These are phyloP conservation scores for Auanema freiburgensis DNA, from an alignment of 2,888 invertebrate species.

Conservation along the genomic window DNA sequence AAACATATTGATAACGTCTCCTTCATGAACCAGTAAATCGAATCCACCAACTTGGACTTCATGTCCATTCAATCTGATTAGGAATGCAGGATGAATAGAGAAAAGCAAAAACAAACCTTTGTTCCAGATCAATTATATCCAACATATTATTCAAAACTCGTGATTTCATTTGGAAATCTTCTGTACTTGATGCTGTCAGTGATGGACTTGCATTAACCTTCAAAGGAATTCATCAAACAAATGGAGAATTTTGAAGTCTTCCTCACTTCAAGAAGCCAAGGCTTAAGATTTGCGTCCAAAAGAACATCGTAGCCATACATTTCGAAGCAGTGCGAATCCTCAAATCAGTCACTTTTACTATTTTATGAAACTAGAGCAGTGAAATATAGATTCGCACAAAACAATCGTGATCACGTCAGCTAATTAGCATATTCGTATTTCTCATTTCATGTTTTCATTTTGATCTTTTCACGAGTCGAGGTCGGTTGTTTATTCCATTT, in stretches of 20 bases:
- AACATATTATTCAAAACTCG: conserved; percentile 71
- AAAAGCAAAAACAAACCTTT: conserved; percentile 51
- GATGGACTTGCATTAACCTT: conserved; percentile 73
- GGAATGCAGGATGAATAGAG: background rate
- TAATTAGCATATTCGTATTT: background rate
- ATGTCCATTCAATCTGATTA: conserved; percentile 68
- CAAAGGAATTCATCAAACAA: conserved; percentile 4
- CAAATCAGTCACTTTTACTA: background rate
- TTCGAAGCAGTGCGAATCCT: conserved; percentile 73
- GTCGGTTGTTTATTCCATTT: background rate
- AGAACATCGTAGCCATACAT: conserved; percentile 73
- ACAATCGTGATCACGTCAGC: background rate
- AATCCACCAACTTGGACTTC: conserved; percentile 72
- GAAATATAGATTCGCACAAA: background rate
- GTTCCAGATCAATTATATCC: conserved; percentile 72
- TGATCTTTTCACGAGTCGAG: too few relatives aligned
- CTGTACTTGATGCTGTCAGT: conserved; percentile 70
- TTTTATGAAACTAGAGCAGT: background rate
- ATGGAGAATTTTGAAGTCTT: background rate
- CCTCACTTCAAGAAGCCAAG: conserved; percentile 66
- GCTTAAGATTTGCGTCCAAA: conserved; percentile 70
- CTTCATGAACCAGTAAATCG: conserved; percentile 70
- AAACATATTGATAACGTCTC: too few relatives aligned
- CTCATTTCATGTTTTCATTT: too few relatives aligned
- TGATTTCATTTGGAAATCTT: conserved; percentile 72